phyloP scores from a whole-genome alignment of 2,888 invertebrate genomes.

The Heliconius erato region DNA sequence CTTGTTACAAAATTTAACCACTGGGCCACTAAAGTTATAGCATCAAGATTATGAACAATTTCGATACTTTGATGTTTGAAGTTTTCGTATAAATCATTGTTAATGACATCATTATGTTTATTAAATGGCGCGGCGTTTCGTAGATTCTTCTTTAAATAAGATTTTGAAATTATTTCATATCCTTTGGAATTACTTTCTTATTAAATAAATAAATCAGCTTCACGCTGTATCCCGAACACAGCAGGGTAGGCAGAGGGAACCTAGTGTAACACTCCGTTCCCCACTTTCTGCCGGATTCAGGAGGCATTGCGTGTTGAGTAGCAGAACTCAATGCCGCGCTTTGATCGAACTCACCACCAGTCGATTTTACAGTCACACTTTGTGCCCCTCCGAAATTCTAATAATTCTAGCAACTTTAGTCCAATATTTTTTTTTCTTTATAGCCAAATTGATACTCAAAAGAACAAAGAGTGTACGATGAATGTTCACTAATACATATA shows the following conservation, averaged over 20 bases:
- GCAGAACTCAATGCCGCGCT: too few species aligned
- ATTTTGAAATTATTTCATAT: background rate
- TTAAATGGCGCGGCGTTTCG: background rate
- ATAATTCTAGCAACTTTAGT: background rate
- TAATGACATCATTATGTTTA: conserved; percentile 29
- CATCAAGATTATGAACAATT: conserved; percentile 13
- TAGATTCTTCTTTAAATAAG: background rate
- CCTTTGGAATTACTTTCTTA: background rate
- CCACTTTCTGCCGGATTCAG: too few species aligned
- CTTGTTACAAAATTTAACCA: background rate
- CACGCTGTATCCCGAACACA: too few species aligned
- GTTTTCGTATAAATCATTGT: conserved; percentile 26
- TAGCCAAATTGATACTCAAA: background rate
- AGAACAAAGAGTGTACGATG: conserved; percentile 1
- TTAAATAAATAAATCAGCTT: too few species aligned
- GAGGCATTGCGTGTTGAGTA: too few species aligned
- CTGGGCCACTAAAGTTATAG: background rate
- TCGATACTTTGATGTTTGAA: conserved; percentile 15
- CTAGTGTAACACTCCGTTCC: too few species aligned
- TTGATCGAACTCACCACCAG: too few species aligned
- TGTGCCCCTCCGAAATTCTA: background rate
- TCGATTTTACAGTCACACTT: background rate
- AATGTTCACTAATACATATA: background rate
- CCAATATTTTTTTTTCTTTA: background rate
- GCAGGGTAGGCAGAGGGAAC: too few species aligned